phyloP scores from a whole-genome alignment of 2,113 vertebrate species.

The Pituophis catenifer region DNA sequence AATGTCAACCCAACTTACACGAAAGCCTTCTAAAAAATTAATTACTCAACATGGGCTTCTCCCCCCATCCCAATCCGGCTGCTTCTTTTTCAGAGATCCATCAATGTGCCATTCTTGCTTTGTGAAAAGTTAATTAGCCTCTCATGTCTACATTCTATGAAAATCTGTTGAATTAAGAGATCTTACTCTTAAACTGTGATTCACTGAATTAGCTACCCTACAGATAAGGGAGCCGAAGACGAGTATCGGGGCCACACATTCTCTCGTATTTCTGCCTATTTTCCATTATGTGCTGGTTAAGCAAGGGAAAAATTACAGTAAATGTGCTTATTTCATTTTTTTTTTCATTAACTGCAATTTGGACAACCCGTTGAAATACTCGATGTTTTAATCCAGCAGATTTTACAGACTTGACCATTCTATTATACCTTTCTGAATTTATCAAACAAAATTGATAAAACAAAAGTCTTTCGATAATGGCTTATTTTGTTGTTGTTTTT shows the following conservation, averaged over 20 bases:
- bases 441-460: background rate
- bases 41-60: conserved; percentile 2
- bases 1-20: background rate
- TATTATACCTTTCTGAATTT: background rate
- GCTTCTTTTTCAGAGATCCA: conserved; percentile 2
- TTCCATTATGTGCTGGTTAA: background rate
- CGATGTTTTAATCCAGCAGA: background rate
- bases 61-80: background rate
- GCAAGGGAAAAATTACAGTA: background rate
- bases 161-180: background rate
- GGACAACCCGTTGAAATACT: background rate
- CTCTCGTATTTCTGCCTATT: background rate
- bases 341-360: background rate
- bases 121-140: conserved; percentile 16
- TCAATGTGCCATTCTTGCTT: background rate
- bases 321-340: background rate
- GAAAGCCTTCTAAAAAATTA: conserved; percentile 2
- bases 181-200: background rate
- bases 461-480: background rate
- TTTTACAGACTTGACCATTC: background rate
- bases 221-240: background rate
- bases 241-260: background rate
- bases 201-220: background rate
- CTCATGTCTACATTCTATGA: background rate
- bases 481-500: background rate